phyloP scores from a whole-genome alignment of 2,113 vertebrate genomes.

The Heterocephalus glaber region DNA sequence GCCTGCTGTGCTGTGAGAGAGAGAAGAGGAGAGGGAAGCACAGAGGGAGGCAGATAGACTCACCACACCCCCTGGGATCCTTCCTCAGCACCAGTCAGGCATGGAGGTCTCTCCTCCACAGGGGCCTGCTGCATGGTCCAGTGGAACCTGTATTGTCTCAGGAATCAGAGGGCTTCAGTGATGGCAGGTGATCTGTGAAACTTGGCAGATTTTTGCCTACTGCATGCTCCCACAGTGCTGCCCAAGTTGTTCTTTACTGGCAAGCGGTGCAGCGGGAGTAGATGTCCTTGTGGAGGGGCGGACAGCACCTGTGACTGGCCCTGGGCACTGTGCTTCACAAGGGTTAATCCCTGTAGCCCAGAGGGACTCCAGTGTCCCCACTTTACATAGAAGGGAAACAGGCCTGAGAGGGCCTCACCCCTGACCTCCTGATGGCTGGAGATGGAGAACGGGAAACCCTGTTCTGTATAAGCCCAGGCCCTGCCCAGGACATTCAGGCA shows the following conservation, averaged over 20 bases:
- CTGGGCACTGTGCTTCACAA: background rate
- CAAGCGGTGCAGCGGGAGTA: background rate
- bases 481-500: background rate
- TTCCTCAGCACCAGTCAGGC: background rate
- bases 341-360: background rate
- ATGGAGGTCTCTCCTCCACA: background rate
- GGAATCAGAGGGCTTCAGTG: background rate
- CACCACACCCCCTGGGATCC: background rate
- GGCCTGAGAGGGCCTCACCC: background rate
- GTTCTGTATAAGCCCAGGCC: background rate
- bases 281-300: background rate
- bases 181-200: background rate
- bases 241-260: background rate
- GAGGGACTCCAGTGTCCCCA: background rate
- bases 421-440: background rate
- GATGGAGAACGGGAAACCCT: too few species aligned
- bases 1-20: background rate
- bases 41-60: background rate
- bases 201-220: background rate
- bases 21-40: background rate
- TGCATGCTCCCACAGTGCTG: background rate
- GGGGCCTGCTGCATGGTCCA: background rate
- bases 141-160: rapidly evolving
- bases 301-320: background rate
- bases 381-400: too few species aligned